Conservation (phyloP, 2,797 vertebrate species). For the Poeciliopsis paucimaculata region DNA sequence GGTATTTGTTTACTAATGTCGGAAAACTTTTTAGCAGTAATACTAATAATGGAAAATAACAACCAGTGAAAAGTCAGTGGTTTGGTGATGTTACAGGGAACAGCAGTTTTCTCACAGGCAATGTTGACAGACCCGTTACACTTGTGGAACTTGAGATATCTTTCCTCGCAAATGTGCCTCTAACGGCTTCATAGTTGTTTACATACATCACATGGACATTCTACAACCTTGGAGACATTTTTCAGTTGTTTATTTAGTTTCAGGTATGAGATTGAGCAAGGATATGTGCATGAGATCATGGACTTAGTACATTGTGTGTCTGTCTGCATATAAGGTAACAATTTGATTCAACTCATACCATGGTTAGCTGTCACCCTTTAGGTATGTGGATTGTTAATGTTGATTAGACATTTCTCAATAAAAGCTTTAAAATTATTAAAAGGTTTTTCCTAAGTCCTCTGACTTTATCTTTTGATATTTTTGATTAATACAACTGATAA, state of each 20-base stretch:
- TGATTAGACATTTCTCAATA: slow-evolving; percentile 5
- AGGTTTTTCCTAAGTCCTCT: background rate
- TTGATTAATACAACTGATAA: slow-evolving; percentile 41
- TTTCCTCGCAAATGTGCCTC: slow-evolving; percentile 8
- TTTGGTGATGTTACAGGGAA: background rate
- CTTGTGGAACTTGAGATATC: slow-evolving; percentile 26
- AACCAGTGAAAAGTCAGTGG: slow-evolving; percentile 9
- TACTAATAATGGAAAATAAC: slow-evolving; percentile 25
- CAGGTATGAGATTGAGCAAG: slow-evolving; percentile 38
- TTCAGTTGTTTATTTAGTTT: background rate
- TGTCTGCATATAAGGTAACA: slow-evolving; percentile 29
- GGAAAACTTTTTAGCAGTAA: slow-evolving; percentile 10
- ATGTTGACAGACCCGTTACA: slow-evolving; percentile 63
- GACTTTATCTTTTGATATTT: slow-evolving; percentile 16
- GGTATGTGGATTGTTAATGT: slow-evolving; percentile 1
- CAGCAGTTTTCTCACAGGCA: slow-evolving; percentile 4
- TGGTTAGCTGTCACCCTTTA: slow-evolving; percentile 8
- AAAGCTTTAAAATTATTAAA: background rate
- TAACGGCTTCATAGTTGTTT: rapidly evolving
- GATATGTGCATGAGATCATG: background rate
- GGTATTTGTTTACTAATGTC: slow-evolving; percentile 11
- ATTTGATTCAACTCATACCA: slow-evolving; percentile 6
- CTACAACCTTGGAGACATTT: slow-evolving; percentile 8
- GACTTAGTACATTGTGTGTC: slow-evolving; percentile 5
- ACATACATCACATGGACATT: background rate